phyloP scores from a whole-genome alignment of 2,797 vertebrate genomes.

The Danio kyathit region DNA sequence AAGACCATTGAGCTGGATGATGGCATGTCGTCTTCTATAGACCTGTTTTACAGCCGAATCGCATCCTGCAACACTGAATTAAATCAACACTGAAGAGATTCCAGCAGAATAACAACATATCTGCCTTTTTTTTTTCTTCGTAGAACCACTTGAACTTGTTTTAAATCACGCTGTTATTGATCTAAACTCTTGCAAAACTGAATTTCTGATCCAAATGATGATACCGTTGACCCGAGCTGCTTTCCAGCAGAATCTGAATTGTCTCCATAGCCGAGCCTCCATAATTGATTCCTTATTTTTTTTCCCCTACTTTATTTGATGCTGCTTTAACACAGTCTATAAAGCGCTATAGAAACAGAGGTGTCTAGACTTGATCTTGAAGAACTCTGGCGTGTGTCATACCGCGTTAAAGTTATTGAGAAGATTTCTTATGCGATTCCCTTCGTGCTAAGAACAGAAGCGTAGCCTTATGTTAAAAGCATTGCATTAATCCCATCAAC shows the following conservation, averaged over 20 bases:
- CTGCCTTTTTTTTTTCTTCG: too few species aligned
- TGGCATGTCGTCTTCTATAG: too few species aligned
- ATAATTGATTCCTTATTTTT: neutral
- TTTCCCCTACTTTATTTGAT: neutral
- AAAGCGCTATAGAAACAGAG: neutral
- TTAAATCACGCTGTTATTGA: too few species aligned
- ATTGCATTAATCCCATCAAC: conserved; percentile 28
- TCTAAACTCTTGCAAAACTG: too few species aligned
- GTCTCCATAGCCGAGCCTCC: neutral
- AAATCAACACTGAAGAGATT: too few species aligned
- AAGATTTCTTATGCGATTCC: neutral
- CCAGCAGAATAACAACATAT: too few species aligned
- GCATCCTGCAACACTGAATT: too few species aligned
- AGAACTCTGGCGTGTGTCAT: neutral
- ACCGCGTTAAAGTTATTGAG: neutral
- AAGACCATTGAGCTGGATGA: too few species aligned
- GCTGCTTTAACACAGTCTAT: neutral
- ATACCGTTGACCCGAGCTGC: too few species aligned
- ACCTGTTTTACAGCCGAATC: too few species aligned
- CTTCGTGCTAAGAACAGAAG: neutral
- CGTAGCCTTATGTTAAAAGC: conserved; percentile 15
- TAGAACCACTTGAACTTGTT: too few species aligned
- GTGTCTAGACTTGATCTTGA: neutral
- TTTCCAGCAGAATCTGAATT: neutral
- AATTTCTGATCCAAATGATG: too few species aligned